Conservation (phyloP, 1,140 invertebrate genomes). For the Homalodisca vitripennis region DNA sequence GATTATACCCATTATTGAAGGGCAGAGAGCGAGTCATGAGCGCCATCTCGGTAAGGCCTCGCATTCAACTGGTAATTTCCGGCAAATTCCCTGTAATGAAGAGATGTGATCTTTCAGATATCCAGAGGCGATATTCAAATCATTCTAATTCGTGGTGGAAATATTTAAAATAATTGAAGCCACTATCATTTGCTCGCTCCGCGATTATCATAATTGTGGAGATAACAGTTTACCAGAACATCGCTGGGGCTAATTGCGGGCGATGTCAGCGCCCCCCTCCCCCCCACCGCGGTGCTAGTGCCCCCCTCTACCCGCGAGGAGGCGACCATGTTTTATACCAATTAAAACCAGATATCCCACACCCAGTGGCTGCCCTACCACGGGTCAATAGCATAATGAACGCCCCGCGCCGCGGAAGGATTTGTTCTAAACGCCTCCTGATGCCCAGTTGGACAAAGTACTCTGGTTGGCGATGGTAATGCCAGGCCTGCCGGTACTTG, state of each 20-base stretch:
- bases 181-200: slow-evolving; percentile 25
- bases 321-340: slow-evolving; percentile 11
- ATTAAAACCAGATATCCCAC: slow-evolving; percentile 22
- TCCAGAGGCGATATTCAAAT: slow-evolving; percentile 26
- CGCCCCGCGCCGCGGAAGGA: too few relatives aligned
- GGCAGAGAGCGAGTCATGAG: neutral
- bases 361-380: too few relatives aligned
- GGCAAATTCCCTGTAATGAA: slow-evolving; percentile 30
- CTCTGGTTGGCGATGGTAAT: too few relatives aligned
- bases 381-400: too few relatives aligned
- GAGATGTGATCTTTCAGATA: slow-evolving; percentile 26
- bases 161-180: slow-evolving; percentile 31
- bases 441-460: too few relatives aligned
- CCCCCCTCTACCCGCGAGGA: neutral
- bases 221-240: slow-evolving; percentile 14
- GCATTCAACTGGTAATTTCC: slow-evolving; percentile 18
- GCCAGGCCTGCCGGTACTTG: too few relatives aligned
- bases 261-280: slow-evolving; percentile 1
- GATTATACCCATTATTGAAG: slow-evolving; percentile 17
- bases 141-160: slow-evolving; percentile 30
- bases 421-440: too few relatives aligned
- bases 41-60: neutral
- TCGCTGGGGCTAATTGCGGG: neutral
- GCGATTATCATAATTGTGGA: slow-evolving; percentile 24
- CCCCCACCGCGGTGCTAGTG: neutral